phyloP scores from a whole-genome alignment of 2,113 vertebrate species.

The Paratilapia polleni region DNA sequence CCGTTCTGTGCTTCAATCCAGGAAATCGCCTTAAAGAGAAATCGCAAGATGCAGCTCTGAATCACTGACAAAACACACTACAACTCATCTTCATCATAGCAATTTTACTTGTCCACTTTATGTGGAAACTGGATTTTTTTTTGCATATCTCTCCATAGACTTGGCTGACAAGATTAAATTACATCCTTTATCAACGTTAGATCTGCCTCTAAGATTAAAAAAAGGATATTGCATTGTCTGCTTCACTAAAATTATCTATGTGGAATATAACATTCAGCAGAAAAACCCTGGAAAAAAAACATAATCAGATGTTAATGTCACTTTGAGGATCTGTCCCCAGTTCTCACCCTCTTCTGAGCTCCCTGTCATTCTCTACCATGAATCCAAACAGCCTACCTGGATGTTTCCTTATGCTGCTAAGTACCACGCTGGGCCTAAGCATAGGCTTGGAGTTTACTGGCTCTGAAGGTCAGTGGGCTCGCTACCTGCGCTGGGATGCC shows the following conservation, averaged over 20 bases:
- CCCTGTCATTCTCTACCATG: conserved; percentile 77
- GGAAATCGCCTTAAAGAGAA: conserved; percentile 74
- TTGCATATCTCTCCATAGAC: conserved; percentile 18
- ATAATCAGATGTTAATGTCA: conserved; percentile 64
- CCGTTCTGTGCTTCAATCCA: conserved; percentile 64
- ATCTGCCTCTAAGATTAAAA: conserved; percentile 25
- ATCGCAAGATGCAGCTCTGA: conserved; percentile 51
- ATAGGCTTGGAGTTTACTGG: conserved; percentile 93
- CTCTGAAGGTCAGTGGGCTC: conserved; percentile 93
- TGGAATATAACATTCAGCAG: conserved; percentile 64
- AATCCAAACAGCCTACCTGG: conserved; percentile 83
- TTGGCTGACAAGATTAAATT: conserved; percentile 49
- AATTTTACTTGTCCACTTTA: conserved; percentile 16
- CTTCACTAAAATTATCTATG: conserved; percentile 53
- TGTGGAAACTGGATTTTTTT: conserved; percentile 58
- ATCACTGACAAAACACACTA: conserved; percentile 53
- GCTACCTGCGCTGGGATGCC: conserved; percentile 96
- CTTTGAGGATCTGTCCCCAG: conserved; percentile 55
- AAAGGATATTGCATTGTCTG: conserved; percentile 44
- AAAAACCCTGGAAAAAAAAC: conserved; percentile 44
- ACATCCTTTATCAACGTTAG: conserved; percentile 44
- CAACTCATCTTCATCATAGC: conserved; percentile 28
- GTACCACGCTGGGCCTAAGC: conserved; percentile 85
- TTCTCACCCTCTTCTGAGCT: conserved; percentile 25
- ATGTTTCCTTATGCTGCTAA: conserved; percentile 85